Evolutionary conservation across 2,888 invertebrate species (phyloP).

Genomic region (Drosophila longiperda): DNA sequence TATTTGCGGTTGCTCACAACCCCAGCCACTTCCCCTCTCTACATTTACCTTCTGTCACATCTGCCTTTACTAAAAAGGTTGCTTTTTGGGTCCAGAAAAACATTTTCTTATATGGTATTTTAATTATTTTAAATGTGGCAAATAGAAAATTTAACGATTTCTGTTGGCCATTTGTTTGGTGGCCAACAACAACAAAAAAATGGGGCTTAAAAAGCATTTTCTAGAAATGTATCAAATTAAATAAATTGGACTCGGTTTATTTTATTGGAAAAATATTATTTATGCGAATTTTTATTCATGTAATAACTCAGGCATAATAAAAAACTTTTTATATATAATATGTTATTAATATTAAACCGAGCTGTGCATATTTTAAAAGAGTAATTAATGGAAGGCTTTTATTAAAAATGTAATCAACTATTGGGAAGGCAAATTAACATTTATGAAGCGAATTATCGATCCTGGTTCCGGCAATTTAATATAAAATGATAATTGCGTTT

Average conservation of each 20-base stretch:
- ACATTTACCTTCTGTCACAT: not conserved
- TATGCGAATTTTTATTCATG: conserved; percentile 38
- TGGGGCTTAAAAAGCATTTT: not conserved
- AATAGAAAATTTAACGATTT: conserved; percentile 48
- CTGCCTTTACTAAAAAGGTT: conserved; percentile 17
- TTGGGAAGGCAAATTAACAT: conserved; percentile 19
- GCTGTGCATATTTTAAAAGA: conserved; percentile 23
- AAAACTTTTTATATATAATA: not conserved
- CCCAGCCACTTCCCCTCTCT: not conserved
- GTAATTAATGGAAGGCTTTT: conserved; percentile 49
- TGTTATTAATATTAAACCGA: not conserved
- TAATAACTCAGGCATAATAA: conserved; percentile 35
- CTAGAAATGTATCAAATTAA: not conserved
- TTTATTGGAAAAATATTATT: conserved; percentile 41
- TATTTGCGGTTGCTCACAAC: conserved; percentile 49
- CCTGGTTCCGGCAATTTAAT: too few species aligned
- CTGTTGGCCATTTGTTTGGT: conserved; percentile 5
- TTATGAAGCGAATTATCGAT: not conserved
- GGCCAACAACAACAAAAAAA: conserved; percentile 1
- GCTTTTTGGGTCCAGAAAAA: conserved; percentile 2
- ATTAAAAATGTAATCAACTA: conserved; percentile 54
- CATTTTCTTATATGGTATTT: conserved; percentile 60
- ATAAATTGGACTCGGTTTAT: conserved; percentile 9
- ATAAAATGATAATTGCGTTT: too few species aligned
- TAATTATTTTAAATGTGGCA: conserved; percentile 70